A percentile compares a stretch with the other conserved stretches of the same genome.
These are phyloP conservation scores for Danio albolineatus DNA, from an alignment of 2,797 vertebrate genomes.

Conservation along the genomic window DNA sequence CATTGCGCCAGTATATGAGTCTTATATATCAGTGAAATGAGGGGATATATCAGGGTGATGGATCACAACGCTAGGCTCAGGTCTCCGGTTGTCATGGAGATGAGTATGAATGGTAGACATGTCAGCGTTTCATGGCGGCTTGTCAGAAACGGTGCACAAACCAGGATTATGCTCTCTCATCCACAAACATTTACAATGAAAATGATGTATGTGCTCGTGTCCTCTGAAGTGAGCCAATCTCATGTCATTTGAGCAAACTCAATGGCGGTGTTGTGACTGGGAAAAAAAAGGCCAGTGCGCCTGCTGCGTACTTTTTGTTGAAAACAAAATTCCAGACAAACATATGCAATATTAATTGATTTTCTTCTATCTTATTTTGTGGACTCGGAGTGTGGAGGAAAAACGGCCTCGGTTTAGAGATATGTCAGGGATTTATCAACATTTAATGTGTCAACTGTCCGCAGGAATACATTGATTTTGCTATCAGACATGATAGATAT, in stretches of 20 bases:
- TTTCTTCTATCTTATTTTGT: constrained; percentile 10
- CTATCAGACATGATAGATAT: constrained; percentile 36
- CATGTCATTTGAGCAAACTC: constrained; percentile 1
- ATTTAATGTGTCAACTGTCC: constrained; percentile 43
- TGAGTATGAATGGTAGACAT: constrained; percentile 64
- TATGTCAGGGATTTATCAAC: constrained; percentile 40
- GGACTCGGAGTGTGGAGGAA: background rate
- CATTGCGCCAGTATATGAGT: constrained; percentile 29
- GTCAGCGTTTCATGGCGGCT: constrained; percentile 65
- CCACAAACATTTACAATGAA: constrained; percentile 46
- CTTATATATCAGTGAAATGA: constrained; percentile 49
- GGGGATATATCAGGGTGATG: constrained; percentile 54
- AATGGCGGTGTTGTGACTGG: background rate
- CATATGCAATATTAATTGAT: constrained; percentile 11
- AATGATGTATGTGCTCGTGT: constrained; percentile 22
- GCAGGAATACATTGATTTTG: constrained; percentile 38
- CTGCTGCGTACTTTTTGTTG: background rate
- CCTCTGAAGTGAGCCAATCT: constrained; percentile 24
- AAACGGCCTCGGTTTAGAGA: constrained; percentile 12
- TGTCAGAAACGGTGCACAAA: constrained; percentile 43
- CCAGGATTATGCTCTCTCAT: constrained; percentile 35
- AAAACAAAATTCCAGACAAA: background rate
- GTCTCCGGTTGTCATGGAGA: constrained; percentile 72
- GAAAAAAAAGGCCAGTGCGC: background rate
- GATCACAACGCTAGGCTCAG: constrained; percentile 54